A percentile compares a stretch with the other conserved stretches of the same genome.
Conservation (phyloP, 2,888 invertebrate genomes). For the Eupithecia subumbrata region DNA sequence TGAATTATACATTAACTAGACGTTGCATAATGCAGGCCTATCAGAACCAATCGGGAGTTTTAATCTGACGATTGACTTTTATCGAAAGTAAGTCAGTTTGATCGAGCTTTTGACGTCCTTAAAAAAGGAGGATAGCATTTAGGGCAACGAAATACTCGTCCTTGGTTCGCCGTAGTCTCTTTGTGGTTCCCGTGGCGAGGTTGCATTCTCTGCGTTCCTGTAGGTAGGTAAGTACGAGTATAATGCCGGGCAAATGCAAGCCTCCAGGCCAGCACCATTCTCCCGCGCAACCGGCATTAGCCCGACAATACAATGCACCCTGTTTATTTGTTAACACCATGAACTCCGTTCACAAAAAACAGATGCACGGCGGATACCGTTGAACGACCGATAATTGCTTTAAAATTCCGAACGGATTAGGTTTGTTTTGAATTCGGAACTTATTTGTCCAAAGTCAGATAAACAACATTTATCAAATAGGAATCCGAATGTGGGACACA, state of each 20-base stretch:
- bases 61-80: conserved; percentile 17
- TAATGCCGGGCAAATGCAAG: conserved; percentile 34
- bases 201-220: conserved; percentile 71
- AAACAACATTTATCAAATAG: conserved; percentile 31
- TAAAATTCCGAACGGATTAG: conserved; percentile 40
- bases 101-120: conserved; percentile 44
- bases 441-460: conserved; percentile 8
- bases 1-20: conserved; percentile 32
- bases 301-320: conserved; percentile 32
- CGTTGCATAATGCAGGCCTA: conserved; percentile 29
- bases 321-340: conserved; percentile 38
- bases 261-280: conserved; percentile 45
- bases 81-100: conserved; percentile 40
- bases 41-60: conserved; percentile 18
- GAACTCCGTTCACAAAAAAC: conserved; percentile 34
- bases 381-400: conserved; percentile 42
- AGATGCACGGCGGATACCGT: conserved; percentile 40
- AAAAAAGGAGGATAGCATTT: conserved; percentile 56
- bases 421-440: conserved; percentile 31
- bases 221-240: conserved; percentile 5
- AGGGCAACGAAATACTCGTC: conserved; percentile 70
- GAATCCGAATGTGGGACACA: conserved; percentile 63
- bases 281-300: conserved; percentile 35
- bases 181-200: conserved; percentile 74
- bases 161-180: conserved; percentile 72